These are phyloP conservation scores for Helostoma temminkii DNA, from an alignment of 2,797 vertebrate genomes.

Conservation along the genomic window DNA sequence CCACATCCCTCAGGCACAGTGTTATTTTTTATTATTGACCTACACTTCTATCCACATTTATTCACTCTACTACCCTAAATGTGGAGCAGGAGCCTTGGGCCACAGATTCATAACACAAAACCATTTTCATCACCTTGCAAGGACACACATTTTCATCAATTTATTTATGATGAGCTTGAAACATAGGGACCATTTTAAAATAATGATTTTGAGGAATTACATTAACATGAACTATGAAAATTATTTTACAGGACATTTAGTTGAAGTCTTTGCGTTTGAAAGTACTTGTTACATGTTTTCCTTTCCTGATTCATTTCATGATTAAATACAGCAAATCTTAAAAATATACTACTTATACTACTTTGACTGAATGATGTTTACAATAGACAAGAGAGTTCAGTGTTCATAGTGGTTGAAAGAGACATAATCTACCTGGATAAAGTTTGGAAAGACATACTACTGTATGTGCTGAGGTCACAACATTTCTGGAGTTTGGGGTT, in stretches of 20 bases:
- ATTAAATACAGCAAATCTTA: no score
- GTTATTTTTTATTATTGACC: slow-evolving; percentile 72
- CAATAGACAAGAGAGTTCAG: no score
- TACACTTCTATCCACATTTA: slow-evolving; percentile 68
- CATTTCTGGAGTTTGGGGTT: not conserved
- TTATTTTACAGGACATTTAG: no score
- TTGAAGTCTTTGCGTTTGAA: no score
- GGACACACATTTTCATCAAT: no score
- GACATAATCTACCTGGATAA: slow-evolving; percentile 45
- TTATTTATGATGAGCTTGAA: slow-evolving; percentile 41
- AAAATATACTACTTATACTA: no score
- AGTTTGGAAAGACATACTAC: slow-evolving; percentile 14
- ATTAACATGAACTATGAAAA: no score
- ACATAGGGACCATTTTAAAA: no score
- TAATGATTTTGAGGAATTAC: no score
- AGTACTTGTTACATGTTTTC: no score
- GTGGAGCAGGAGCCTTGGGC: slow-evolving; percentile 65
- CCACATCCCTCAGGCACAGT: slow-evolving; percentile 55
- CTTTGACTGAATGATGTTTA: no score
- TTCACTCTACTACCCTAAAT: slow-evolving; percentile 57
- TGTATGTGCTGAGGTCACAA: slow-evolving; percentile 16
- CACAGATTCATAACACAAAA: slow-evolving; percentile 51
- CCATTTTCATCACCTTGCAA: slow-evolving; percentile 55
- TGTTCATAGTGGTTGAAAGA: slow-evolving; percentile 6
- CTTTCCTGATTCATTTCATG: no score